Percentiles rank a stretch among this genome's conserved stretches.
phyloP scores from a whole-genome alignment of 2,888 invertebrate species.

The Philopedon plagiatum region DNA sequence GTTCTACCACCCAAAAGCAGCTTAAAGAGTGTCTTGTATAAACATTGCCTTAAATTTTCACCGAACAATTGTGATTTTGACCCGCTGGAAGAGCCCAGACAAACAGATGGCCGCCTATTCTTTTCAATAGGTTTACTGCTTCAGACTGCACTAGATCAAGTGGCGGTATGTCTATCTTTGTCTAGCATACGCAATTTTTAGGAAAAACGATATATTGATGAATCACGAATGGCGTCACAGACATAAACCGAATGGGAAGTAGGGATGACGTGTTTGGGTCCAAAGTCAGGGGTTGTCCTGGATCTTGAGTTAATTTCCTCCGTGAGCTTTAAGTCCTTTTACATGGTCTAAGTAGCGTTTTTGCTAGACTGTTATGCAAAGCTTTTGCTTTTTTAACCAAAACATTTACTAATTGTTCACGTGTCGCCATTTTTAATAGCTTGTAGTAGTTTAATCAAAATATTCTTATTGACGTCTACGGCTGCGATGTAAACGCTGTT shows the following conservation, averaged over 20 bases:
- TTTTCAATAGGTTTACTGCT: background rate
- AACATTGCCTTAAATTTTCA: too few species aligned
- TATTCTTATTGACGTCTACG: too few species aligned
- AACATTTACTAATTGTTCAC: background rate
- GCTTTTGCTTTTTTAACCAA: background rate
- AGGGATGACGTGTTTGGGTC: background rate
- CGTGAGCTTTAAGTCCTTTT: background rate
- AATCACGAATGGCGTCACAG: background rate
- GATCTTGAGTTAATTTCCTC: background rate
- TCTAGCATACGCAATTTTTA: too few species aligned
- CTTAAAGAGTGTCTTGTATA: too few species aligned
- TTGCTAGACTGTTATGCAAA: too few species aligned
- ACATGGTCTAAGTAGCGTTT: too few species aligned
- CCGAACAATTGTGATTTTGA: too few species aligned
- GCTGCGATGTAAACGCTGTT: constrained; percentile 5
- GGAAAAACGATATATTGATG: background rate
- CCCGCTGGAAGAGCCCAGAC: background rate
- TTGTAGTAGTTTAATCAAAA: too few species aligned
- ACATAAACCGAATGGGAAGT: background rate
- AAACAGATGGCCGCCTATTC: background rate
- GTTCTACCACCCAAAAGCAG: too few species aligned
- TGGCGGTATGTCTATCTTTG: background rate
- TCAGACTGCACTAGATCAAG: background rate
- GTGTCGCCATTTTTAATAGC: too few species aligned
- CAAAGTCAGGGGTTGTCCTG: background rate